These are phyloP conservation scores for Microtus ochrogaster DNA, from an alignment of 2,113 vertebrate genomes.

Conservation along the genomic window DNA sequence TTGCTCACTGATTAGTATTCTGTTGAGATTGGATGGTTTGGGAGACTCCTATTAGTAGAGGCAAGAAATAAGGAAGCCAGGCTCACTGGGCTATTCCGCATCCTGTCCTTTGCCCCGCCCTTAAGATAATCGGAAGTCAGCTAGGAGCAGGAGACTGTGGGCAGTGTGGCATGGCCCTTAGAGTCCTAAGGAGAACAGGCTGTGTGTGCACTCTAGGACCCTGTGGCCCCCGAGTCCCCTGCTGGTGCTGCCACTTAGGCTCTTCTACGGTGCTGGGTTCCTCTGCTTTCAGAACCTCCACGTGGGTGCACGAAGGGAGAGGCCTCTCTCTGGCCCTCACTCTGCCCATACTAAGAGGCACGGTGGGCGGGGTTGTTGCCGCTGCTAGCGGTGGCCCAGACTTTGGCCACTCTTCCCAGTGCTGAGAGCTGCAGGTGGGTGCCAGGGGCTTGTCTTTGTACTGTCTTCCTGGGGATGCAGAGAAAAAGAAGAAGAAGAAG, in stretches of 20 bases:
- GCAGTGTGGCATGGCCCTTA: not conserved
- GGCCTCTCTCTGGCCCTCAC: constrained; percentile 82
- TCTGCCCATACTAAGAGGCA: constrained; percentile 90
- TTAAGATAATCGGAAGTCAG: no score
- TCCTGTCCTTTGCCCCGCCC: not conserved
- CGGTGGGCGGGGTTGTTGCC: constrained; percentile 85
- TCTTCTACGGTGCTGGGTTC: constrained; percentile 92
- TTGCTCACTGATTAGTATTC: not conserved
- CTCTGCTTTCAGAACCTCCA: constrained; percentile 90
- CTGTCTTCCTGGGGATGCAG: not conserved
- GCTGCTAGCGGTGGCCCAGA: constrained; percentile 85
- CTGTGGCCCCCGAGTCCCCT: not conserved
- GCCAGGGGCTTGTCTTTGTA: not conserved
- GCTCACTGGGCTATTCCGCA: rapidly evolving
- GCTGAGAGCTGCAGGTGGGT: constrained; percentile 85
- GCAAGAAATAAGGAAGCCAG: not conserved
- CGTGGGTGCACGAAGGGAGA: constrained; percentile 85
- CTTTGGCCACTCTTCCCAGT: constrained; percentile 83
- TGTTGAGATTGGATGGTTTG: not conserved
- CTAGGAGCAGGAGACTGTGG: not conserved
- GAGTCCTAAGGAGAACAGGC: not conserved
- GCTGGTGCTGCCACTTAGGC: constrained; percentile 87
- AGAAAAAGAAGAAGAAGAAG: not conserved
- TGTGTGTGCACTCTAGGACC: not conserved
- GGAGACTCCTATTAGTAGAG: not conserved